Evolutionary conservation across 2,888 invertebrate species (phyloP).

Genomic region (Toxonevra muliebris): DNA sequence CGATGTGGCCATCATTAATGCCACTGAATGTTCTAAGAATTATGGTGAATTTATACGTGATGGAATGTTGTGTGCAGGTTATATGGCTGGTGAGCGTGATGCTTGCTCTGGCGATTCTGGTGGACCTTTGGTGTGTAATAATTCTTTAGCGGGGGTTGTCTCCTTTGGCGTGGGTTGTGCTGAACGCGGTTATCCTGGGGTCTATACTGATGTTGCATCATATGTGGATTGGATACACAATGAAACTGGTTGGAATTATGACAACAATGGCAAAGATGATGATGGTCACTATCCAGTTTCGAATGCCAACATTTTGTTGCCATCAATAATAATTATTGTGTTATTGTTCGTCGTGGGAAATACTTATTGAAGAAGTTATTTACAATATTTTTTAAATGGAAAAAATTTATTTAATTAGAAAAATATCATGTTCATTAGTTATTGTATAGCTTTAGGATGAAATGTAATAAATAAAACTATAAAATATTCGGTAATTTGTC

Average conservation of each 20-base stretch:
- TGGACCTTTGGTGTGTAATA: slow-evolving; percentile 48
- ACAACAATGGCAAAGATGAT: neutral
- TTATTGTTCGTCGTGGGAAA: neutral
- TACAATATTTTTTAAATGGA: no score
- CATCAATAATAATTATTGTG: neutral
- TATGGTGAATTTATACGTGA: slow-evolving; percentile 40
- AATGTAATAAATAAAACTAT: no score
- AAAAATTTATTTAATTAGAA: no score
- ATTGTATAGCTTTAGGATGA: no score
- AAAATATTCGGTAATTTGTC: no score
- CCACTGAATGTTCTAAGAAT: slow-evolving; percentile 35
- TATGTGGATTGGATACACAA: slow-evolving; percentile 43
- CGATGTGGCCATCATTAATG: slow-evolving; percentile 52
- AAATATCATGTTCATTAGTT: no score
- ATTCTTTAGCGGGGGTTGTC: slow-evolving; percentile 44
- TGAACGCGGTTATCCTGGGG: slow-evolving; percentile 44
- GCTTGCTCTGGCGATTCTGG: slow-evolving; percentile 52
- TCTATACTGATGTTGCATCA: slow-evolving; percentile 46
- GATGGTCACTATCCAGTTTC: no score
- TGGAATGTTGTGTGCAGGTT: slow-evolving; percentile 51
- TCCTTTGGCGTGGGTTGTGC: slow-evolving; percentile 50
- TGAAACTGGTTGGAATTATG: slow-evolving; percentile 8
- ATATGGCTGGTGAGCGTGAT: slow-evolving; percentile 46
- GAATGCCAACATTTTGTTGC: neutral
- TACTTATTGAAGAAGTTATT: no score